phyloP scores from a whole-genome alignment of 2,888 invertebrate genomes.

The Blastobasis lacticolella region DNA sequence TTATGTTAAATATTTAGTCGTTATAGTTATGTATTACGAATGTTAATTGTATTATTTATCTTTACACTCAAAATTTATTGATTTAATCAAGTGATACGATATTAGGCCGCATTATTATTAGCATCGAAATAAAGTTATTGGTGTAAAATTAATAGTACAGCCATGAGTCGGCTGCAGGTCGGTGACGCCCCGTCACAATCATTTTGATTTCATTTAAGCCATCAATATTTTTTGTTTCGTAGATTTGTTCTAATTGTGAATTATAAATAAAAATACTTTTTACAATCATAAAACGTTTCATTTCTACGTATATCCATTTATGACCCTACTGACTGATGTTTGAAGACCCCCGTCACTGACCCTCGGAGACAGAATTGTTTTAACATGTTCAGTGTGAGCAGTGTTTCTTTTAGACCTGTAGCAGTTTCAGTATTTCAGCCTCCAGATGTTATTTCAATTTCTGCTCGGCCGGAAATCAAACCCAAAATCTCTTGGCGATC shows the following conservation, averaged over 20 bases:
- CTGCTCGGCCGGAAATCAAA: too few relatives aligned
- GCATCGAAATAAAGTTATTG: too few relatives aligned
- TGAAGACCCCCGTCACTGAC: too few relatives aligned
- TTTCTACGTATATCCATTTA: too few relatives aligned
- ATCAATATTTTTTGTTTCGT: conserved; percentile 49
- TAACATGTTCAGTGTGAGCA: too few relatives aligned
- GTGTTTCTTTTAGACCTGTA: too few relatives aligned
- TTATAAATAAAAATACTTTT: conserved; percentile 69
- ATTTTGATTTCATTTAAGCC: conserved; percentile 26
- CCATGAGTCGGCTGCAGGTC: conserved; percentile 24
- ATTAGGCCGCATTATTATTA: conserved; percentile 23
- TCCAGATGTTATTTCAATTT: too few relatives aligned
- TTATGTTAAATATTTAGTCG: conserved; percentile 62
- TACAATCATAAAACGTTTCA: conserved; percentile 34
- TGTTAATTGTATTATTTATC: conserved; percentile 70
- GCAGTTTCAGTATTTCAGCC: too few relatives aligned
- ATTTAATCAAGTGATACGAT: conserved; percentile 41
- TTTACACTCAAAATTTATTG: conserved; percentile 61
- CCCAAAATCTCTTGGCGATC: too few relatives aligned
- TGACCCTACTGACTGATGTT: too few relatives aligned
- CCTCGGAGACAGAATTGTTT: too few relatives aligned
- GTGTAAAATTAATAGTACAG: conserved; percentile 25
- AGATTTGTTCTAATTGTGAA: conserved; percentile 62
- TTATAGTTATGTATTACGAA: conserved; percentile 57
- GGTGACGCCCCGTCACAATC: conserved; percentile 41